Evolutionary conservation across 2,113 vertebrate species (phyloP).

Genomic region (Prunella fulvescens): DNA sequence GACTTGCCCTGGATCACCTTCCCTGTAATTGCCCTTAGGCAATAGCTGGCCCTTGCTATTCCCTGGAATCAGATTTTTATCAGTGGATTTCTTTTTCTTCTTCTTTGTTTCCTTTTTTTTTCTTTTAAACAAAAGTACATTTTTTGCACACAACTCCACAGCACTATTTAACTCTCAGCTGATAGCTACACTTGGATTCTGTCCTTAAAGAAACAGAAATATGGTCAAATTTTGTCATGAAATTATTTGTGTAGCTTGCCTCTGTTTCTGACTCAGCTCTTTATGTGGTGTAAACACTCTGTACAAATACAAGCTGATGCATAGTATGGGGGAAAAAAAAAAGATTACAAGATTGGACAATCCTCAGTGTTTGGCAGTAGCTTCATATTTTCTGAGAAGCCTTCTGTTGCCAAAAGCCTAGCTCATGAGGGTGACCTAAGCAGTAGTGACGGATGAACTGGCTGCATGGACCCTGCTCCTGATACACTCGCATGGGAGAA

Average conservation of each 20-base stretch:
- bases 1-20: neutral
- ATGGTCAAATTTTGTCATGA: neutral
- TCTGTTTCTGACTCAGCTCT: neutral
- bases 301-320: neutral
- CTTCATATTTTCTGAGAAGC: neutral
- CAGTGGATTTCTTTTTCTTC: neutral
- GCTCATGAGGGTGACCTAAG: neutral
- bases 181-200: neutral
- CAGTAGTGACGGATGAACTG: neutral
- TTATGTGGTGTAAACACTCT: neutral
- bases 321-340: neutral
- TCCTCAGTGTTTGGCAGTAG: neutral
- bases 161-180: neutral
- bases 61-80: neutral
- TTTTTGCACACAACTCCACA: neutral
- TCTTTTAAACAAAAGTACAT: neutral
- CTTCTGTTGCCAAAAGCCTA: neutral
- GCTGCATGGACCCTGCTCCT: neutral
- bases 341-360: neutral
- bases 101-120: neutral
- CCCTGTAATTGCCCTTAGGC: fast-evolving
- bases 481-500: neutral
- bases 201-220: neutral
- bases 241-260: neutral
- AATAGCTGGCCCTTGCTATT: neutral